A percentile compares a stretch with the other conserved stretches of the same genome.
Conservation (phyloP, 2,797 vertebrate species). For the Lagocephalus sceleratus region DNA sequence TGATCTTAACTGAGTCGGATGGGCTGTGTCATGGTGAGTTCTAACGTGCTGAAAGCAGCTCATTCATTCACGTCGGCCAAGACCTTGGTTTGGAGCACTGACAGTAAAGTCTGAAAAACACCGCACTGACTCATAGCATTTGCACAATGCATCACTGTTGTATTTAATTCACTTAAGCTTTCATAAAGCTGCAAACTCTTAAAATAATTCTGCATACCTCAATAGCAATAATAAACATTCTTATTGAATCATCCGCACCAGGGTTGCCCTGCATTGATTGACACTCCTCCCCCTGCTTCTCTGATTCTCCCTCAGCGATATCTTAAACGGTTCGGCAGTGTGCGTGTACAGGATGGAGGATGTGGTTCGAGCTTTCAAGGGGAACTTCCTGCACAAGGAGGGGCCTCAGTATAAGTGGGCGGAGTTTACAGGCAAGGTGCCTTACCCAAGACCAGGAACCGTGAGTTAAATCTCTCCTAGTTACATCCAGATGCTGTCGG, state of each 20-base stretch:
- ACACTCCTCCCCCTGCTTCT: constrained; percentile 7
- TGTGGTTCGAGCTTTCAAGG: constrained; percentile 78
- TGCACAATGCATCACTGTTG: constrained; percentile 5
- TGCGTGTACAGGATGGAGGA: constrained; percentile 83
- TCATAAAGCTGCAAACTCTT: constrained; percentile 3
- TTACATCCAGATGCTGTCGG: neutral
- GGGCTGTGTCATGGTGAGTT: constrained; percentile 19
- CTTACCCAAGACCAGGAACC: constrained; percentile 81
- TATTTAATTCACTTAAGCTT: constrained; percentile 14
- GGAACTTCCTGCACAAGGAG: constrained; percentile 81
- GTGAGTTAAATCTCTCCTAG: constrained; percentile 60
- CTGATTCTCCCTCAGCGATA: constrained; percentile 63
- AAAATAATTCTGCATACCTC: constrained; percentile 6
- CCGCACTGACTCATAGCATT: constrained; percentile 45
- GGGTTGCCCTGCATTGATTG: constrained; percentile 1
- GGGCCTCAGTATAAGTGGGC: constrained; percentile 83
- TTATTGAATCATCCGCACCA: neutral
- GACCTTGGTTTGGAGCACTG: constrained; percentile 21
- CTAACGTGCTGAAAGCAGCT: constrained; percentile 24
- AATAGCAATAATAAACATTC: neutral
- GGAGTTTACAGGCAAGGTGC: constrained; percentile 78
- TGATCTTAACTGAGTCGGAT: constrained; percentile 15
- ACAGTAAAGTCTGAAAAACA: constrained; percentile 36
- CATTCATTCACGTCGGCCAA: constrained; percentile 19
- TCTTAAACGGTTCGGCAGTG: constrained; percentile 81